Conservation (phyloP, 2,888 invertebrate species). For the Ceriagrion tenellum region DNA sequence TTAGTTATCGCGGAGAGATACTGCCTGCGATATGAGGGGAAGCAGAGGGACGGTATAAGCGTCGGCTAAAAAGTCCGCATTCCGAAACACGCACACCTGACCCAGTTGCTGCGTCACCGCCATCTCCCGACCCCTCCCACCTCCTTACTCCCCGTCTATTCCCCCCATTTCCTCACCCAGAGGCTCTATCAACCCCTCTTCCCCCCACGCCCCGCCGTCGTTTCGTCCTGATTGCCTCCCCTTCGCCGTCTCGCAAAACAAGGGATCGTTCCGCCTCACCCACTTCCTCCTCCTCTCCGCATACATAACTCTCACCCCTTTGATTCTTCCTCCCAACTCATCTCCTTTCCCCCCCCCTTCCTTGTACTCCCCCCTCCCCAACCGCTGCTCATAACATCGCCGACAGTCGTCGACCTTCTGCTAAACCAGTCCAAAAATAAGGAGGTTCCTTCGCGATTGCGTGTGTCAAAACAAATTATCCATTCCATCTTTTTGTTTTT, state of each 20-base stretch:
- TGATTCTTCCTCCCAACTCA: background rate
- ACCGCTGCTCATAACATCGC: background rate
- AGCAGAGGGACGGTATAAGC: background rate
- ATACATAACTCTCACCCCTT: too few relatives aligned
- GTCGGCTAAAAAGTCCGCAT: conserved; percentile 20
- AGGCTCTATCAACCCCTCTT: background rate
- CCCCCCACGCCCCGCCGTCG: background rate
- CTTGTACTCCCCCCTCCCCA: too few relatives aligned
- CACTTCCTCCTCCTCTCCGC: background rate
- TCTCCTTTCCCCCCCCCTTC: background rate
- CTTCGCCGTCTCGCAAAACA: background rate
- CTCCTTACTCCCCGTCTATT: background rate
- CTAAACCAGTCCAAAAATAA: background rate
- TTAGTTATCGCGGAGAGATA: background rate
- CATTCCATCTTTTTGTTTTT: too few relatives aligned
- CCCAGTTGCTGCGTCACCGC: conserved; percentile 65
- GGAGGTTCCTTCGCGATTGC: background rate
- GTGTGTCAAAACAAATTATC: background rate
- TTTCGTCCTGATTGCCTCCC: too few relatives aligned
- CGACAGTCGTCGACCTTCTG: background rate
- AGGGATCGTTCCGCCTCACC: too few relatives aligned
- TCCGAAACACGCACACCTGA: conserved; percentile 60
- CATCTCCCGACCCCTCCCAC: background rate
- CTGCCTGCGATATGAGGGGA: background rate
- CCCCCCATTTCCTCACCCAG: background rate